Evolutionary conservation across 2,113 vertebrate species (phyloP).

Genomic region (Pelecanoides urinatrix): DNA sequence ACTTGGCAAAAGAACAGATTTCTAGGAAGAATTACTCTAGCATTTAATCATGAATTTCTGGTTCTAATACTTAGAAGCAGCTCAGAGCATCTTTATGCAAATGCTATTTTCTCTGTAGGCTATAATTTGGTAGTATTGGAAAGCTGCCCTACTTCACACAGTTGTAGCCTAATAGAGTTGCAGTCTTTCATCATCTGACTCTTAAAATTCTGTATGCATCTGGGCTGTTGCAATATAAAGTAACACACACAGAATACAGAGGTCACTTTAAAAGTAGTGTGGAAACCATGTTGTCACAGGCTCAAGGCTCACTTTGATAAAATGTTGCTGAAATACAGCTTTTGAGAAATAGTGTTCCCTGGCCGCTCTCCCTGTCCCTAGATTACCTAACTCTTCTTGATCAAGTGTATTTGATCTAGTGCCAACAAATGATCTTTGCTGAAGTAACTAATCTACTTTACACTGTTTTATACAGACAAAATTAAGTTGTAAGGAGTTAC

Average conservation of each 20-base stretch:
- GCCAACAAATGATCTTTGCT: not conserved
- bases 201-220: not conserved
- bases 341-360: not conserved
- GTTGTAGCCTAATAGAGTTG: not conserved
- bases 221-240: not conserved
- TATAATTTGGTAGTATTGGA: not conserved
- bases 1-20: not conserved
- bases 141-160: not conserved
- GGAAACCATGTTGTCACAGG: rapidly evolving
- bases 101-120: not conserved
- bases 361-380: not conserved
- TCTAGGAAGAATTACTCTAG: not conserved
- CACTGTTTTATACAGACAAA: not conserved
- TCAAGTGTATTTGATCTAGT: not conserved
- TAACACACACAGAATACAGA: not conserved
- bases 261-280: not conserved
- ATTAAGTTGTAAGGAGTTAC: not conserved
- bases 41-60: not conserved
- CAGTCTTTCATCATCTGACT: not conserved
- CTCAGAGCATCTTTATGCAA: not conserved
- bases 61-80: not conserved
- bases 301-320: not conserved
- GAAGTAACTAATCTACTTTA: not conserved
- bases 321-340: not conserved
- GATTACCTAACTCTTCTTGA: not conserved